phyloP scores from a whole-genome alignment of 2,888 invertebrate genomes.

The Trichopria drosophilae region DNA sequence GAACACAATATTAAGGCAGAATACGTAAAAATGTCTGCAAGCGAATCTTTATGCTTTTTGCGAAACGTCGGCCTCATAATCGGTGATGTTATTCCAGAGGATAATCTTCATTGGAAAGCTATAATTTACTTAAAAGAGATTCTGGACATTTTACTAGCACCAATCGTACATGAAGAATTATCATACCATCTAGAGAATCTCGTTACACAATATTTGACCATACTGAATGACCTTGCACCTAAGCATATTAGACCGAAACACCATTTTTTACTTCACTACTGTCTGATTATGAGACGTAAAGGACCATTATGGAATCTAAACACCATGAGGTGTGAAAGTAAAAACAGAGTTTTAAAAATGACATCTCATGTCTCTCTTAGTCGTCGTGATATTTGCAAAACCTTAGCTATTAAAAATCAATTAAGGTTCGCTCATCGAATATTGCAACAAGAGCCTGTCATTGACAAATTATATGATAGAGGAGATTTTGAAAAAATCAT shows the following conservation, averaged over 20 bases:
- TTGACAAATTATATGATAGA: neutral
- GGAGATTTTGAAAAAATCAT: conserved; percentile 2
- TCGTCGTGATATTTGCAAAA: conserved; percentile 19
- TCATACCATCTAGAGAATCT: conserved; percentile 17
- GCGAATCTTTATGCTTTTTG: conserved; percentile 27
- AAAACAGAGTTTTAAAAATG: conserved; percentile 18
- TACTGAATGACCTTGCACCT: conserved; percentile 16
- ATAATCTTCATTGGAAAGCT: conserved; percentile 5
- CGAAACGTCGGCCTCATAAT: conserved; percentile 11
- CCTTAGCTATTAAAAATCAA: conserved; percentile 19
- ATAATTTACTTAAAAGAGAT: conserved; percentile 3
- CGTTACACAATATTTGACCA: conserved; percentile 27
- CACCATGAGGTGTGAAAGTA: conserved; percentile 22
- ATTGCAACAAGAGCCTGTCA: neutral
- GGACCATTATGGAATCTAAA: conserved; percentile 26
- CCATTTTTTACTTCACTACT: conserved; percentile 26
- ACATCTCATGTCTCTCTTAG: neutral
- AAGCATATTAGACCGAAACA: conserved; percentile 22
- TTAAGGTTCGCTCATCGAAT: conserved; percentile 18
- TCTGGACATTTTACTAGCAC: conserved; percentile 22
- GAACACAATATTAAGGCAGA: conserved; percentile 14
- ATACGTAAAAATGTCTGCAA: conserved; percentile 32
- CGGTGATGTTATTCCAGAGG: conserved; percentile 6
- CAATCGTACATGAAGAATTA: conserved; percentile 25
- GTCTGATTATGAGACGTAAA: conserved; percentile 6